These are phyloP conservation scores for Podarcis cretensis DNA, from an alignment of 2,113 vertebrate species.

Conservation along the genomic window DNA sequence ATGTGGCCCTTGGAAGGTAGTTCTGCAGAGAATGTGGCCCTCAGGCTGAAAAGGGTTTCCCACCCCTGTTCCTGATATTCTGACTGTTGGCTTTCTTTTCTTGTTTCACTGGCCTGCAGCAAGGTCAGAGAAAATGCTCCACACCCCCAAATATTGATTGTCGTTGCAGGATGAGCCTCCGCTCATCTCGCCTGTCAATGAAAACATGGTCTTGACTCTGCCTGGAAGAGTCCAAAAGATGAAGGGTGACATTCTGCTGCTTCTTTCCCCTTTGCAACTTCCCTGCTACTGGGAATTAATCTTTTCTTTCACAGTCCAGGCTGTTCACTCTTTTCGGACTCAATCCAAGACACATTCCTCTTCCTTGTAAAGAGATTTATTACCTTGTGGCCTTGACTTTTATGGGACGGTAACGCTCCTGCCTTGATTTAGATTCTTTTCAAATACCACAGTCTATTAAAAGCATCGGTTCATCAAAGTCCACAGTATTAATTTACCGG, in stretches of 20 bases:
- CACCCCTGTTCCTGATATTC: no score
- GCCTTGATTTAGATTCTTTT: slow-evolving; percentile 62
- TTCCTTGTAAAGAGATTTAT: slow-evolving; percentile 43
- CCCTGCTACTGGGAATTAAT: slow-evolving; percentile 17
- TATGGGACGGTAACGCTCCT: slow-evolving; percentile 44
- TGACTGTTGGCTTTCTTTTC: background rate
- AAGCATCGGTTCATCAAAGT: slow-evolving; percentile 77
- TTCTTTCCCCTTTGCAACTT: background rate
- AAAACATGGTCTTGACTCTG: background rate
- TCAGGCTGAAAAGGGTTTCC: no score
- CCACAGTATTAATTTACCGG: slow-evolving; percentile 70
- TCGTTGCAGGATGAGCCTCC: background rate
- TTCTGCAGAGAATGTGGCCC: no score
- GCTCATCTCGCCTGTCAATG: background rate
- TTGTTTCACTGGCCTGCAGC: background rate
- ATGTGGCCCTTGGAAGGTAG: no score
- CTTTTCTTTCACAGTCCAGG: background rate
- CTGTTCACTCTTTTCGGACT: slow-evolving; percentile 15
- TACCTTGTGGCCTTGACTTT: slow-evolving; percentile 54
- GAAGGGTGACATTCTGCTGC: background rate
- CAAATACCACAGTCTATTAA: slow-evolving; percentile 73
- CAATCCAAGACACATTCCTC: slow-evolving; percentile 40
- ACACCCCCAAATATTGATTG: background rate
- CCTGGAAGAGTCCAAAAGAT: background rate
- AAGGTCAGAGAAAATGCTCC: background rate